phyloP scores from a whole-genome alignment of 2,888 invertebrate genomes.

The Nebria salina region DNA sequence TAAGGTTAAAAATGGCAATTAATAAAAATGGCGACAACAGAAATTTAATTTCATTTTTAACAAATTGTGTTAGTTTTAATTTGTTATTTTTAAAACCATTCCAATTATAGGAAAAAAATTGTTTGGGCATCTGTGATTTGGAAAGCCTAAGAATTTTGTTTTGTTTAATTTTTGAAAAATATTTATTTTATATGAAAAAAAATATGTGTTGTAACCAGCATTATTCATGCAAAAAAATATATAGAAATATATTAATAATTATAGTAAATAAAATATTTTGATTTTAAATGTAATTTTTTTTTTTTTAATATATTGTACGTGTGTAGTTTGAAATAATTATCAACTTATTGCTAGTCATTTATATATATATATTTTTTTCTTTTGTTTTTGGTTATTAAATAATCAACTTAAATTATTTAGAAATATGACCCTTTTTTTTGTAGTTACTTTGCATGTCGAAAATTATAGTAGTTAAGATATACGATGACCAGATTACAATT shows the following conservation, averaged over 20 bases:
- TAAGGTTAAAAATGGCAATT: background rate
- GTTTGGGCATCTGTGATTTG: conserved; percentile 46
- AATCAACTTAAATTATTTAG: conserved; percentile 34
- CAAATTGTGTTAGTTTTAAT: conserved; percentile 23
- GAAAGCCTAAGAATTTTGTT: conserved; percentile 44
- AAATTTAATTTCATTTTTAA: conserved; percentile 25
- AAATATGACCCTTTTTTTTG: conserved; percentile 2
- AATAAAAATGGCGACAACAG: conserved; percentile 43
- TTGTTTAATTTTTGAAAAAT: conserved; percentile 42
- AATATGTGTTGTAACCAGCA: conserved; percentile 46
- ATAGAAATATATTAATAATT: conserved; percentile 28
- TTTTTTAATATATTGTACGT: conserved; percentile 38
- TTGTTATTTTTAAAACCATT: conserved; percentile 29
- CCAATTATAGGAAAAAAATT: conserved; percentile 41
- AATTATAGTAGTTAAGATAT: conserved; percentile 32
- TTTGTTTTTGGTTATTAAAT: conserved; percentile 42
- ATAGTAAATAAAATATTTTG: conserved; percentile 6
- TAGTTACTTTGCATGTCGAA: conserved; percentile 43
- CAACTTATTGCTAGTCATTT: conserved; percentile 45
- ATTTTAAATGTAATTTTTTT: conserved; percentile 39
- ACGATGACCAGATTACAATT: conserved; percentile 45
- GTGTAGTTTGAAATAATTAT: conserved; percentile 43
- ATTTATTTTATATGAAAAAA: conserved; percentile 40
- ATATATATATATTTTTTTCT: conserved; percentile 25
- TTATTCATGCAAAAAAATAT: conserved; percentile 26